phyloP scores from a whole-genome alignment of 2,113 vertebrate genomes.

The Calyptommatus sinebrachiatus region DNA sequence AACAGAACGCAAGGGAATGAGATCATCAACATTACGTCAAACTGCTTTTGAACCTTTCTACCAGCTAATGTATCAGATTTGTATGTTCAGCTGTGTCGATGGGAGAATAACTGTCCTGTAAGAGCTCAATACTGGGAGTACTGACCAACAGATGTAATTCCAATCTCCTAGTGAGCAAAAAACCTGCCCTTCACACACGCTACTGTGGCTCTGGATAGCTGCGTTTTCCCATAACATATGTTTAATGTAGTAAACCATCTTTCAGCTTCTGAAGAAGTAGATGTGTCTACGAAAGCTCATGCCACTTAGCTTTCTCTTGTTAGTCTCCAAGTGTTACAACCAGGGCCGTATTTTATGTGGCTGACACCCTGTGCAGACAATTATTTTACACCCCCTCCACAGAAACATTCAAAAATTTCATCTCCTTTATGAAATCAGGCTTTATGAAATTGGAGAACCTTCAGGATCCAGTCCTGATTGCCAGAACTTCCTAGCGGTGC shows the following conservation, averaged over 20 bases:
- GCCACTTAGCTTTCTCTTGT: too few species aligned
- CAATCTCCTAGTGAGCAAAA: background rate
- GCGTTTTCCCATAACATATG: background rate
- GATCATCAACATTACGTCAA: background rate
- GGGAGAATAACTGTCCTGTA: background rate
- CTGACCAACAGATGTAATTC: background rate
- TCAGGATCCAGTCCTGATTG: too few species aligned
- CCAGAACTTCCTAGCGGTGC: too few species aligned
- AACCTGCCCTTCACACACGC: background rate
- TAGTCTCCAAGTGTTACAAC: too few species aligned
- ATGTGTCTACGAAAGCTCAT: too few species aligned
- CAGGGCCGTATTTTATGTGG: too few species aligned
- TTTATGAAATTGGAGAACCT: too few species aligned
- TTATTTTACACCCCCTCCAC: too few species aligned
- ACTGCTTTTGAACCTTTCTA: background rate
- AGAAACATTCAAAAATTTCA: too few species aligned
- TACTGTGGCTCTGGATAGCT: background rate
- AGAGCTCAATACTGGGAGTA: background rate
- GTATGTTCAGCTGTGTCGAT: background rate
- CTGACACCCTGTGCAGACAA: too few species aligned
- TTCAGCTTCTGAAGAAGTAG: too few species aligned
- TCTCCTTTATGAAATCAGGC: too few species aligned
- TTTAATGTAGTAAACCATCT: background rate
- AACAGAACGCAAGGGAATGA: constrained; percentile 2
- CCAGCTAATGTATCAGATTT: background rate